Evolutionary conservation across 2,888 invertebrate genomes (phyloP).

Genomic region (Apoda limacodes): DNA sequence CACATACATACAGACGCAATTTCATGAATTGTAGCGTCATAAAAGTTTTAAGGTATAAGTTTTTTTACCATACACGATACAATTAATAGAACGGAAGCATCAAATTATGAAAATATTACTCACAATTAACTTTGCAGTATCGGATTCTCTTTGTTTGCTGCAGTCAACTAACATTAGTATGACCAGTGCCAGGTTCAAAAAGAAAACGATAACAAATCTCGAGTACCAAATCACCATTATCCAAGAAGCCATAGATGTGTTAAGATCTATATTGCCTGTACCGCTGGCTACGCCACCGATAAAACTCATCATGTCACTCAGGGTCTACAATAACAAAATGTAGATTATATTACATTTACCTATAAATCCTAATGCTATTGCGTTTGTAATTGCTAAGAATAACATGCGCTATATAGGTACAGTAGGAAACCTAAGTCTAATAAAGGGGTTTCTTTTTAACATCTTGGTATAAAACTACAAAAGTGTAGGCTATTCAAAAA

Average conservation of each 20-base stretch:
- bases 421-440: not conserved
- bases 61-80: too few relatives aligned
- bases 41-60: too few relatives aligned
- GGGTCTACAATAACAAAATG: conserved; percentile 29
- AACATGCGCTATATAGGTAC: not conserved
- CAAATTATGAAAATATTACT: too few relatives aligned
- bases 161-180: conserved; percentile 36
- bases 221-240: conserved; percentile 56
- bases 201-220: conserved; percentile 51
- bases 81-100: too few relatives aligned
- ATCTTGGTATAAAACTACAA: too few relatives aligned
- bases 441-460: too few relatives aligned
- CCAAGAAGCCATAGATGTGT: conserved; percentile 44
- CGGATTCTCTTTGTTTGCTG: conserved; percentile 16
- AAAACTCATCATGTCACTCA: conserved; percentile 37
- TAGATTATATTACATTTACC: not conserved
- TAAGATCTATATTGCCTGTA: conserved; percentile 26
- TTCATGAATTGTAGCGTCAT: too few relatives aligned
- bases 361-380: not conserved
- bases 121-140: not conserved
- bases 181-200: conserved; percentile 50
- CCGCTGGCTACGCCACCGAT: conserved; percentile 40
- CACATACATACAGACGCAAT: too few relatives aligned
- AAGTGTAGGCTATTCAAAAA: too few relatives aligned
- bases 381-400: not conserved